Conservation (phyloP, 2,888 invertebrate genomes). For the Chymomyza procnemis region DNA sequence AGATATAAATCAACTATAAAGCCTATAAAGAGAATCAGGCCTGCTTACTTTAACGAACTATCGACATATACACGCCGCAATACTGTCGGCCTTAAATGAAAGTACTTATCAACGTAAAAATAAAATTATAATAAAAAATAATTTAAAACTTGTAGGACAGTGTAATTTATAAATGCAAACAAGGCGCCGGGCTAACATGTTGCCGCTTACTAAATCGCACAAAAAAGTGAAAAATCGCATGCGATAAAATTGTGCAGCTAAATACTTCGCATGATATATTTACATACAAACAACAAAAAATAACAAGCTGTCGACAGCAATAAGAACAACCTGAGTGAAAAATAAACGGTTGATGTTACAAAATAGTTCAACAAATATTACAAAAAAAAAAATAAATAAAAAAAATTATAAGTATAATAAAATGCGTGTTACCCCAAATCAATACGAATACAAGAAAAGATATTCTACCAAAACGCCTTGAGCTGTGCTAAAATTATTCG, state of each 20-base stretch:
- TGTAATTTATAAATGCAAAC: not conserved
- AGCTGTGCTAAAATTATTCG: constrained; percentile 38
- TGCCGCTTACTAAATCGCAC: not conserved
- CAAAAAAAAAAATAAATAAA: constrained; percentile 5
- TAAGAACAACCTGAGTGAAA: constrained; percentile 15
- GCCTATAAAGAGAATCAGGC: too few species aligned
- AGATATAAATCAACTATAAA: too few species aligned
- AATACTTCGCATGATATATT: constrained; percentile 8
- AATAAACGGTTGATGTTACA: not conserved
- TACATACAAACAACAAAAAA: constrained; percentile 7
- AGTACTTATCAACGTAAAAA: not conserved
- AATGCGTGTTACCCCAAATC: constrained; percentile 47
- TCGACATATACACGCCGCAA: too few species aligned
- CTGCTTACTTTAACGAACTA: too few species aligned
- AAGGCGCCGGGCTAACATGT: not conserved
- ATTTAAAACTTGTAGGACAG: not conserved
- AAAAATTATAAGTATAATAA: constrained; percentile 25
- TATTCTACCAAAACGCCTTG: not conserved
- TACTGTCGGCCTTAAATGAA: too few species aligned
- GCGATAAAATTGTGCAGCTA: constrained; percentile 17
- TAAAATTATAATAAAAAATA: too few species aligned
- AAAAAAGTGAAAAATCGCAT: constrained; percentile 34
- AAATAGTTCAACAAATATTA: constrained; percentile 4
- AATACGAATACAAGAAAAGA: not conserved
- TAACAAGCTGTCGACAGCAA: not conserved